These are phyloP conservation scores for Dasysyrphus albostriatus DNA, from an alignment of 2,888 invertebrate genomes.

Conservation along the genomic window DNA sequence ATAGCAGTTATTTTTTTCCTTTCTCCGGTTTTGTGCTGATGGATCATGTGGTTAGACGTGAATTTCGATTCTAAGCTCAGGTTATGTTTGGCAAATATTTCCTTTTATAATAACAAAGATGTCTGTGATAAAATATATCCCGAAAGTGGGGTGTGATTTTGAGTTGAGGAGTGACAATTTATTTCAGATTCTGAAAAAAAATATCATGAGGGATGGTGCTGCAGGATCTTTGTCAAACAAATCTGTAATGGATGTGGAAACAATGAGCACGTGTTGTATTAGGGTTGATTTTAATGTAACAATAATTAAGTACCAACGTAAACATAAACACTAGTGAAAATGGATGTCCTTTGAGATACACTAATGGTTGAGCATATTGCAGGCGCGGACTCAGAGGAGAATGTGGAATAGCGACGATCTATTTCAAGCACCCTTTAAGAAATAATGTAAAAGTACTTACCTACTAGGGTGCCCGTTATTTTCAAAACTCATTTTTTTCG, in stretches of 20 bases:
- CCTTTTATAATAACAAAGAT: neutral
- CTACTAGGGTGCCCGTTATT: no score
- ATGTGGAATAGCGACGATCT: no score
- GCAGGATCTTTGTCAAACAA: slow-evolving; percentile 1
- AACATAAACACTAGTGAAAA: neutral
- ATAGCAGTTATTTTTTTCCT: neutral
- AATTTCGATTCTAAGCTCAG: neutral
- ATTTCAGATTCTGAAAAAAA: neutral
- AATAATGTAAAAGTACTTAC: no score
- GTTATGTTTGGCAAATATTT: neutral
- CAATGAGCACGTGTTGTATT: slow-evolving; percentile 1
- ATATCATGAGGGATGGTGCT: neutral
- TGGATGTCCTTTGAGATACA: neutral
- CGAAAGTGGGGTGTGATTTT: slow-evolving; percentile 1
- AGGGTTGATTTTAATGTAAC: slow-evolving; percentile 13
- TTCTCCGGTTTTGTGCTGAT: neutral
- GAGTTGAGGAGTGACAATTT: slow-evolving; percentile 1
- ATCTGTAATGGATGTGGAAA: slow-evolving; percentile 11
- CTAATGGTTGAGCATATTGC: no score
- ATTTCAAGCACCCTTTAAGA: no score
- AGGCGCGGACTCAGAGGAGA: no score
- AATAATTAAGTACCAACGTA: slow-evolving; percentile 20
- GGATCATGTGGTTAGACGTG: no score
- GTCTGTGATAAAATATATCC: neutral
- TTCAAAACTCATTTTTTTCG: no score